Evolutionary conservation across 1,140 invertebrate species (phyloP).

Genomic region (Bicyclus anynana): DNA sequence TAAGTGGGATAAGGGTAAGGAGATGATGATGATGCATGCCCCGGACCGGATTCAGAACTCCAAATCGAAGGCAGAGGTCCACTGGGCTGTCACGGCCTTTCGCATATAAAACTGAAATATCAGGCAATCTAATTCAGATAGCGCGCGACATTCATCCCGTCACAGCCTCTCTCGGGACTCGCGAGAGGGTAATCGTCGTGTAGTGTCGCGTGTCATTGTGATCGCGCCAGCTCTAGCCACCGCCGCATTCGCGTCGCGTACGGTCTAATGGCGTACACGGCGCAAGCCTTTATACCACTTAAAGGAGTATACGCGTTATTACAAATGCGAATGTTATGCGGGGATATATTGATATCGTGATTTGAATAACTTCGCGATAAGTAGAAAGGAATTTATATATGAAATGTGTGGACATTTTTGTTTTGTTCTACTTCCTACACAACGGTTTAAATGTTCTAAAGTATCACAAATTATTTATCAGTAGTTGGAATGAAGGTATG

Average conservation of each 20-base stretch:
- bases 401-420: not conserved
- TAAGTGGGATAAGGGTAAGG: too few species aligned
- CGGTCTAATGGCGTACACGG: conserved; percentile 51
- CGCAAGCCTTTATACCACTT: conserved; percentile 35
- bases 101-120: too few species aligned
- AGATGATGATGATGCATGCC: too few species aligned
- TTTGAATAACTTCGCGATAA: conserved; percentile 26
- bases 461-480: too few species aligned
- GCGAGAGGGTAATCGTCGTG: conserved; percentile 63
- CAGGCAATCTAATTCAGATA: conserved; percentile 9
- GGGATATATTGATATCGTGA: conserved; percentile 36
- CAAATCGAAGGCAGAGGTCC: too few species aligned
- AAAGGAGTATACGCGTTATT: conserved; percentile 44
- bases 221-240: conserved; percentile 40
- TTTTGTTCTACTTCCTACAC: too few species aligned
- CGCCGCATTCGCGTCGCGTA: conserved; percentile 50
- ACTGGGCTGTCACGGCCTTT: too few species aligned
- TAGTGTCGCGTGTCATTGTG: conserved; percentile 57
- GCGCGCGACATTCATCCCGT: conserved; percentile 8
- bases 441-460: too few species aligned
- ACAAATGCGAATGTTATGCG: conserved; percentile 43
- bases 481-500: too few species aligned
- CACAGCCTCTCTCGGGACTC: conserved; percentile 40
- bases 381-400: not conserved
- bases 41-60: too few species aligned